A percentile compares a stretch with the other conserved stretches of the same genome.
These are phyloP conservation scores for Lycocerus yunnanus DNA, from an alignment of 2,888 invertebrate species.

Conservation along the genomic window DNA sequence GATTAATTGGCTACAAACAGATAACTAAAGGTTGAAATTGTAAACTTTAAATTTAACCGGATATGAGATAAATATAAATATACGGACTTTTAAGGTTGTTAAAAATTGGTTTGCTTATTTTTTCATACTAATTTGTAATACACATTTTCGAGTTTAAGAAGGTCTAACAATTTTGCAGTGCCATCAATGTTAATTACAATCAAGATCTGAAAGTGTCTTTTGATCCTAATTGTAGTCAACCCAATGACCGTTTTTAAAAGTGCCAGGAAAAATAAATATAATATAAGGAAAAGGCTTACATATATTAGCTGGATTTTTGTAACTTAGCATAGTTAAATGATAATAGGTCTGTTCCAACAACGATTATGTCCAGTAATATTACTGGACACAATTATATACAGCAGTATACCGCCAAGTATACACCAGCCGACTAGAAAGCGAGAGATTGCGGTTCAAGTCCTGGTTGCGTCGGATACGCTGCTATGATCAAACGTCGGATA, in stretches of 20 bases:
- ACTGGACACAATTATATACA: no score
- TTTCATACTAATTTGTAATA: constrained; percentile 17
- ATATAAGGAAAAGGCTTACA: constrained; percentile 28
- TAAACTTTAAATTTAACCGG: constrained; percentile 61
- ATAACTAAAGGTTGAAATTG: constrained; percentile 60
- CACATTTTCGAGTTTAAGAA: constrained; percentile 27
- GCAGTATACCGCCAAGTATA: no score
- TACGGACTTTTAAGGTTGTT: constrained; percentile 55
- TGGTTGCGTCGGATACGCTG: no score
- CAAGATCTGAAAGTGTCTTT: constrained; percentile 43
- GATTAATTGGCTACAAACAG: constrained; percentile 59
- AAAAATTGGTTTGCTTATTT: not conserved
- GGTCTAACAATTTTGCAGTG: constrained; percentile 55
- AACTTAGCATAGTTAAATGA: constrained; percentile 8
- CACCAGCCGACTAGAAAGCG: no score
- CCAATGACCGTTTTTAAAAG: constrained; percentile 35
- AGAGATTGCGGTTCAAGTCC: no score
- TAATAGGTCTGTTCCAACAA: no score
- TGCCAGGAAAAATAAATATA: constrained; percentile 40
- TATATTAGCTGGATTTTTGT: constrained; percentile 19
- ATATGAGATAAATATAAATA: constrained; percentile 64
- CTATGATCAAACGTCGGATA: no score
- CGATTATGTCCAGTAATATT: no score
- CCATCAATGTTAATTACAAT: constrained; percentile 60
- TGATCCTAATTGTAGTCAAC: constrained; percentile 28